phyloP scores from a whole-genome alignment of 2,888 invertebrate species.

The Boloria selene region DNA sequence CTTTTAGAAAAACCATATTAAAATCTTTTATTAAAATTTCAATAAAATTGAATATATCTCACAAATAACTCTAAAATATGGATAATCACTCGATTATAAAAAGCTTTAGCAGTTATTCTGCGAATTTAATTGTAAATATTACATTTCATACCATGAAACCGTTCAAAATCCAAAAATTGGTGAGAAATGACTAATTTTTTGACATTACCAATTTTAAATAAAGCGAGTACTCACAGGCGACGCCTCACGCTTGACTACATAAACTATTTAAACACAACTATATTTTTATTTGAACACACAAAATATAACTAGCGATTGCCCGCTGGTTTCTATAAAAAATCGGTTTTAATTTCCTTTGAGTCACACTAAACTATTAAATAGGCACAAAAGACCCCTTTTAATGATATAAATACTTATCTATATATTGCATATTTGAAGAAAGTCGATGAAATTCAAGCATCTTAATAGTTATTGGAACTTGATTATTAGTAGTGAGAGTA shows the following conservation, averaged over 20 bases:
- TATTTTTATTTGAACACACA: conserved; percentile 24
- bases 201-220: neutral
- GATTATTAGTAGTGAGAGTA: conserved; percentile 1
- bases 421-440: conserved; percentile 2
- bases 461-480: neutral
- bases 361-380: too few relatives aligned
- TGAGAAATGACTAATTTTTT: neutral
- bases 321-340: too few relatives aligned
- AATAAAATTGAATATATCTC: conserved; percentile 18
- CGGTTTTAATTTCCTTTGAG: too few relatives aligned
- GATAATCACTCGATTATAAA: neutral
- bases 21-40: conserved; percentile 16
- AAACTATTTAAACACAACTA: conserved; percentile 38
- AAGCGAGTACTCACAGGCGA: neutral
- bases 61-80: conserved; percentile 11
- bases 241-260: conserved; percentile 14
- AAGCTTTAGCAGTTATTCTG: neutral
- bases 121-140: neutral
- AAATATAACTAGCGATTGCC: neutral
- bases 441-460: conserved; percentile 8
- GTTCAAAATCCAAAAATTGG: neutral
- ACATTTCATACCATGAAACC: neutral
- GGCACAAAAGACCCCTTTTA: too few relatives aligned
- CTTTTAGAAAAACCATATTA: neutral
- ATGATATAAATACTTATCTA: neutral